phyloP scores from a whole-genome alignment of 2,113 vertebrate genomes.

The Maccullochella peelii region DNA sequence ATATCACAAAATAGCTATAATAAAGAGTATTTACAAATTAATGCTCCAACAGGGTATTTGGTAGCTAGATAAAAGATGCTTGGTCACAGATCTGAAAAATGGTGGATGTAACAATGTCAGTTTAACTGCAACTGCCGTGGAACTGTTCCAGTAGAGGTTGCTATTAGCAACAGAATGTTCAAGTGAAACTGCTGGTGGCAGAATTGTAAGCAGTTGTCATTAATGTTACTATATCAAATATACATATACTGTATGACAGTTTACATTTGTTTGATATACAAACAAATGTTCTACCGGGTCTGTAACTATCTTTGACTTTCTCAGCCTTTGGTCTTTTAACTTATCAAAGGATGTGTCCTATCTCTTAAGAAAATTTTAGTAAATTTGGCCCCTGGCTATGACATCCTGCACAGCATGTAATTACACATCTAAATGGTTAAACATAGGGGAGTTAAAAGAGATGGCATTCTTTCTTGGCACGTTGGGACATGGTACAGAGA shows the following conservation, averaged over 20 bases:
- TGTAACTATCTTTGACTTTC: constrained; percentile 24
- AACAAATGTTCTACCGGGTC: background rate
- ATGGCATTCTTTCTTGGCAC: constrained; percentile 71
- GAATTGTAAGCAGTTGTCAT: background rate
- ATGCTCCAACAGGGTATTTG: background rate
- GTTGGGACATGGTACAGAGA: constrained; percentile 60
- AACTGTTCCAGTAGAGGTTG: background rate
- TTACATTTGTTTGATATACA: constrained; percentile 1
- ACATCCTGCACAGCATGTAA: constrained; percentile 49
- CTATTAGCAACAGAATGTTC: background rate
- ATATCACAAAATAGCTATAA: background rate
- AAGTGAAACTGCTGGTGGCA: background rate
- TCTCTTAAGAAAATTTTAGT: constrained; percentile 27
- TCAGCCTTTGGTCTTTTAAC: background rate
- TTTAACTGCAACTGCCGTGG: background rate
- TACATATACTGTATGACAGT: background rate
- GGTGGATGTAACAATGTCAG: background rate
- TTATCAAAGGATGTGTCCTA: constrained; percentile 42
- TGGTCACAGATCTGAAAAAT: background rate
- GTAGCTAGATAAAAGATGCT: background rate
- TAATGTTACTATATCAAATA: background rate
- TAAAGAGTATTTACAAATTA: too few species aligned
- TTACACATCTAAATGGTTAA: constrained; percentile 72
- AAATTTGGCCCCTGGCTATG: constrained; percentile 43
- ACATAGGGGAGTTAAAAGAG: constrained; percentile 56